Evolutionary conservation across 2,113 vertebrate species (phyloP).

Genomic region (Syrrhaptes paradoxus): DNA sequence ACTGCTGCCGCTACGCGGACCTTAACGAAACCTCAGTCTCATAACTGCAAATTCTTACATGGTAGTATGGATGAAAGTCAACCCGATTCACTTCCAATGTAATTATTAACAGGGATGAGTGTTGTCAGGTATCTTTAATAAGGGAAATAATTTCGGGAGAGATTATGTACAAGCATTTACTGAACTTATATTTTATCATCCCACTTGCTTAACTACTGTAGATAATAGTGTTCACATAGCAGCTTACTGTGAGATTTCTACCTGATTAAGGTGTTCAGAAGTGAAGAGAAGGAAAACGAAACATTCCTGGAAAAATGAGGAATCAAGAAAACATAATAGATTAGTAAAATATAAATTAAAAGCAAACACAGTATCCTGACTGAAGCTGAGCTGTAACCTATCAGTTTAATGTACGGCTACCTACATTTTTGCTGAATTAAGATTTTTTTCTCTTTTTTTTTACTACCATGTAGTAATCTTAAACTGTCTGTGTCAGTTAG

Average conservation of each 20-base stretch:
- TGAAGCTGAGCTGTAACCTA: constrained; percentile 12
- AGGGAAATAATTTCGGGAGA: neutral
- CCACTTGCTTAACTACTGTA: constrained; percentile 60
- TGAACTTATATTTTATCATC: constrained; percentile 43
- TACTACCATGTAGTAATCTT: constrained; percentile 71
- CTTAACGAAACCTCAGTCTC: neutral
- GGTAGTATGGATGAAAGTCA: neutral
- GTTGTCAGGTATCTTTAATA: neutral
- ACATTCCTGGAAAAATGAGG: constrained; percentile 20
- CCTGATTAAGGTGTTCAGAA: neutral
- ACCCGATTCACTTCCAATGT: neutral
- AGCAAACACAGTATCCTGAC: neutral
- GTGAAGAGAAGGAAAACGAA: neutral
- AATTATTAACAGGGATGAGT: neutral
- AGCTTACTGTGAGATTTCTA: constrained; percentile 65
- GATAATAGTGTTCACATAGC: constrained; percentile 48
- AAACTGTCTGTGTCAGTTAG: constrained; percentile 24
- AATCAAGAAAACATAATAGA: neutral
- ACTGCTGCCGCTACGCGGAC: neutral
- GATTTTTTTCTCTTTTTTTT: constrained; percentile 22
- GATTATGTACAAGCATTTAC: constrained; percentile 36
- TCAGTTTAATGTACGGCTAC: constrained; percentile 28
- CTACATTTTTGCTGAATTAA: constrained; percentile 47
- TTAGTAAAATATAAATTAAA: constrained; percentile 6
- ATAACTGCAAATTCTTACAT: neutral